Evolutionary conservation across 2,113 vertebrate genomes (phyloP).

Genomic region (Lates calcarifer): DNA sequence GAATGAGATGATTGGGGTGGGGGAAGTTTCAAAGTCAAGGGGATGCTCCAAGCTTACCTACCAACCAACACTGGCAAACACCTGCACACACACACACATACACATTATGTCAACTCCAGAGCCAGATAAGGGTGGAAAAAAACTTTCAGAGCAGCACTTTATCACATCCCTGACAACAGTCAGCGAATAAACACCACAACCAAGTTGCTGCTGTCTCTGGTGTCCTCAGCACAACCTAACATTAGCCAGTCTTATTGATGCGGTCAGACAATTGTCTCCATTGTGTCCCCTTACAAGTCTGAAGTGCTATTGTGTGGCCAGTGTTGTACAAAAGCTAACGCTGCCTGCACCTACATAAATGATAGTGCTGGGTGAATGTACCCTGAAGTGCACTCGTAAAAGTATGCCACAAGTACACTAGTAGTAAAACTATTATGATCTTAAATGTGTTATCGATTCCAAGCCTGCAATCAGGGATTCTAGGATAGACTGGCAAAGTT

Average conservation of each 20-base stretch:
- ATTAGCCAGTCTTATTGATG: constrained; percentile 7
- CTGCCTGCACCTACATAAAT: constrained; percentile 6
- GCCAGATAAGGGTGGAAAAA: neutral
- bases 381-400: constrained; percentile 24
- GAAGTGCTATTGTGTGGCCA: constrained; percentile 8
- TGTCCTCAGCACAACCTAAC: constrained; percentile 38
- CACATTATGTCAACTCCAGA: neutral
- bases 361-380: neutral
- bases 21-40: constrained; percentile 76
- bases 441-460: constrained; percentile 40
- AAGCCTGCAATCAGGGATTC: constrained; percentile 43
- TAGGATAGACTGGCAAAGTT: constrained; percentile 45
- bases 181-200: constrained; percentile 12
- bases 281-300: constrained; percentile 23
- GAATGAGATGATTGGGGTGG: constrained; percentile 45
- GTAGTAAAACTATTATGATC: constrained; percentile 28
- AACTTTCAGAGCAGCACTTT: neutral
- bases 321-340: neutral
- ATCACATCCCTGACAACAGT: constrained; percentile 26
- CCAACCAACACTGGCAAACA: constrained; percentile 13
- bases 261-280: constrained; percentile 20
- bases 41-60: constrained; percentile 41
- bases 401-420: constrained; percentile 2
- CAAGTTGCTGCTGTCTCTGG: constrained; percentile 11
- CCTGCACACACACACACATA: constrained; percentile 16